A percentile compares a stretch with the other conserved stretches of the same genome.
Evolutionary conservation across 2,888 invertebrate species (phyloP).

Genomic region (Drosophila demipolita): DNA sequence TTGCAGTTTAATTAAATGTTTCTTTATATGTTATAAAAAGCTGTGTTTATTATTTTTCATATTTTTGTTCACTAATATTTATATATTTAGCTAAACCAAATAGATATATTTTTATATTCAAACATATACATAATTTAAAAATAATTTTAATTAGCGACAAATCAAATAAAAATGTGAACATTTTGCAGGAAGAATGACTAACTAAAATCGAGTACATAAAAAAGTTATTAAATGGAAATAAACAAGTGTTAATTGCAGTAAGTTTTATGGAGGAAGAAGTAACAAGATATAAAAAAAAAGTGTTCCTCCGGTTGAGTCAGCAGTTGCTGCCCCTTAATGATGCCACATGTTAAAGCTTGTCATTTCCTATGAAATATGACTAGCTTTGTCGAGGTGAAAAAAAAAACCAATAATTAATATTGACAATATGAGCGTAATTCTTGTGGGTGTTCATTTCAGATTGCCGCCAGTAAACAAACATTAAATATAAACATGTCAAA

Average conservation of each 20-base stretch:
- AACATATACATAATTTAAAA: not conserved
- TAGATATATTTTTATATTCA: not conserved
- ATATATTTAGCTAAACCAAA: not conserved
- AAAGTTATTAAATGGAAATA: conserved; percentile 6
- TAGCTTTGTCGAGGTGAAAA: conserved; percentile 1
- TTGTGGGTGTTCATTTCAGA: conserved; percentile 12
- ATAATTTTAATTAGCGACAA: not conserved
- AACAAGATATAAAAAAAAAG: not conserved
- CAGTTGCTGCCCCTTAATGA: not conserved
- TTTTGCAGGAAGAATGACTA: conserved; percentile 5
- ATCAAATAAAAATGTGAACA: not conserved
- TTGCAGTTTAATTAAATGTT: too few relatives aligned
- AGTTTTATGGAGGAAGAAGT: not conserved
- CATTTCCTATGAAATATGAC: conserved; percentile 8
- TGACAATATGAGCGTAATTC: conserved; percentile 13
- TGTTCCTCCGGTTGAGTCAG: not conserved
- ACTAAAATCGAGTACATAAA: not conserved
- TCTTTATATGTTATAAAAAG: too few relatives aligned
- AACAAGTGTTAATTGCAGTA: not conserved
- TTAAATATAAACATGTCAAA: conserved; percentile 31
- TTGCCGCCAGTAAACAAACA: conserved; percentile 7
- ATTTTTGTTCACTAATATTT: not conserved
- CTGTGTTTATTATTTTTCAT: not conserved
- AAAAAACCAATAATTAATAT: conserved; percentile 26
- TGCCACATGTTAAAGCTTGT: not conserved